Base-by-base conservation (phyloP, 2,797 vertebrate species). In the Pelochelys cantorii region DNA sequence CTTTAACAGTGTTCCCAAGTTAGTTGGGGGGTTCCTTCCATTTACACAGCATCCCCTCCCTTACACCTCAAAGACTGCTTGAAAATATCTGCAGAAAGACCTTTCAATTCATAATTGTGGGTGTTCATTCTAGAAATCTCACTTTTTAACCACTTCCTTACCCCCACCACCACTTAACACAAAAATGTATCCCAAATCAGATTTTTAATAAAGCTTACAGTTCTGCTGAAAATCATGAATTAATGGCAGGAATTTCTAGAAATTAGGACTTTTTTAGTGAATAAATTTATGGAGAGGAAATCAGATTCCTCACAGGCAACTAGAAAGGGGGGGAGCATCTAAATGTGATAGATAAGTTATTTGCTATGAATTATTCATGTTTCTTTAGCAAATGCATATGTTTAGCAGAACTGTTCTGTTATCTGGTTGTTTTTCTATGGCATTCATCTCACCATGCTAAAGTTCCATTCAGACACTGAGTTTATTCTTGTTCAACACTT, bases 341-440 rank as follows among this genome's bases (percentile, higher is more conserved):
- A 71, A 37, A 12, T 71, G 11, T 71, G 68, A 37, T 71, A 11
- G 65, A 22, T 34, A 71, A 6, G 11, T 37, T 20, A 54, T 2
- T 78, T 88, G 18, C 71, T 57, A 15, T 17, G 31, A 27, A 88
- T 86, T 82, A 81, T 84, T 95, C 56, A 54, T 78, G 90, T 83
- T 82, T 52, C 57, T 95, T 42, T 9, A 74, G 14, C 3, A 93
- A 93, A 29, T 4, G 5, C 3, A 20, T 88, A 86, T 42, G 42
- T 37, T 71, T 34, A 34, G 65, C n/a, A 34, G n/a, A 71, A 71
- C 18, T 71, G n/a, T 37, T 71, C 68, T 48, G 42, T 48, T 48
- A 75, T 48, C 42, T 34, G 2, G 13, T 22, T 57, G 18, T 83
- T 84, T 56, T 88, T 42, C 34, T 34, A 14, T 5, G 8, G 31